Percentiles rank a stretch among this genome's conserved stretches.
These are phyloP conservation scores for Meganola albula DNA, from an alignment of 2,888 invertebrate species.

Conservation along the genomic window DNA sequence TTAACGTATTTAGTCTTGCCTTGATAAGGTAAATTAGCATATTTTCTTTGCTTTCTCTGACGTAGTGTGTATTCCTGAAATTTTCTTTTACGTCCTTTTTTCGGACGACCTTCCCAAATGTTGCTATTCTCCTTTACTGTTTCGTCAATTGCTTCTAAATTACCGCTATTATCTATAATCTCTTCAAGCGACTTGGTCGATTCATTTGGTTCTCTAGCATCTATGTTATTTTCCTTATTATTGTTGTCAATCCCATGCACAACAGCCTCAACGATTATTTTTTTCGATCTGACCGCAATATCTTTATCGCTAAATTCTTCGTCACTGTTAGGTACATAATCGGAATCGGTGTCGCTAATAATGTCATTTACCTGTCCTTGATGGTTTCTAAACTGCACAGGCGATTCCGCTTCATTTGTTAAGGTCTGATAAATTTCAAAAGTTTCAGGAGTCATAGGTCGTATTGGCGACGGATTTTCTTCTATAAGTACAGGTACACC, in stretches of 20 bases:
- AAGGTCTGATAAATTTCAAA: conserved; percentile 8
- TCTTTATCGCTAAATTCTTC: conserved; percentile 1
- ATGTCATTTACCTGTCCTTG: conserved; percentile 3
- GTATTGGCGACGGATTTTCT: conserved; percentile 7
- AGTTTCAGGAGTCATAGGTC: conserved; percentile 8
- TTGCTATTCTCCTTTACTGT: conserved; percentile 4
- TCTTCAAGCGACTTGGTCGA: conserved; percentile 1
- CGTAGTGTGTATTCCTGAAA: conserved; percentile 6
- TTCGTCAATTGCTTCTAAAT: conserved; percentile 6
- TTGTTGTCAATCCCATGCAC: conserved; percentile 3
- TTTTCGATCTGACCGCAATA: conserved; percentile 1
- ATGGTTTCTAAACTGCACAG: conserved; percentile 4
- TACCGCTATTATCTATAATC: conserved; percentile 4
- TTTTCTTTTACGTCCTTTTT: conserved; percentile 10
- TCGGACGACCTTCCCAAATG: conserved; percentile 7
- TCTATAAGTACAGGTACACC: conserved; percentile 6
- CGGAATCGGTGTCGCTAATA: conserved; percentile 5
- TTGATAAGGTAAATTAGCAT: conserved; percentile 8
- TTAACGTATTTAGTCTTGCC: conserved; percentile 8
- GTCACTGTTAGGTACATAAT: conserved; percentile 6
- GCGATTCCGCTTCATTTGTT: conserved; percentile 7
- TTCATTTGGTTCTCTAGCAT: conserved; percentile 1
- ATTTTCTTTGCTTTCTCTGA: conserved; percentile 9
- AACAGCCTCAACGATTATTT: conserved; percentile 3
- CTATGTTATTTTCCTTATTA: conserved; percentile 1